Percentiles rank a stretch among this genome's conserved stretches.
Evolutionary conservation across 2,113 vertebrate species (phyloP).

Genomic region (Eudyptes chrysolophus): DNA sequence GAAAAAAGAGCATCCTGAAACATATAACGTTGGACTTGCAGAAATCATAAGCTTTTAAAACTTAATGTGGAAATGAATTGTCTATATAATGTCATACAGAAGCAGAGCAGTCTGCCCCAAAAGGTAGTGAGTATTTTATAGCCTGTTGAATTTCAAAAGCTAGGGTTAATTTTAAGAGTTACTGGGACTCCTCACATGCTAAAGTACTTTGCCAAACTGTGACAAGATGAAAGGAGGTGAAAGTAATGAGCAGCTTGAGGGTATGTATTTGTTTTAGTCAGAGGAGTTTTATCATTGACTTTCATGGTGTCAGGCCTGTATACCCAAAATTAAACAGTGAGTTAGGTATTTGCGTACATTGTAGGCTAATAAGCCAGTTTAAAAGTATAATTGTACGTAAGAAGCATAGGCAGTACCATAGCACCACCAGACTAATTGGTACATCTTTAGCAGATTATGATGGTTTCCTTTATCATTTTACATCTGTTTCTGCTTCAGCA

Average conservation of each 20-base stretch:
- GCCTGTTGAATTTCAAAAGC: constrained; percentile 23
- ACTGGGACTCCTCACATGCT: constrained; percentile 25
- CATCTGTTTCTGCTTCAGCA: constrained; percentile 30
- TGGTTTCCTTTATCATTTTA: constrained; percentile 18
- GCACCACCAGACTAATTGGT: not conserved
- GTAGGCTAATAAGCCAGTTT: not conserved
- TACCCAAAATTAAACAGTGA: not conserved
- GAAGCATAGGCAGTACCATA: not conserved
- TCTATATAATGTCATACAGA: not conserved
- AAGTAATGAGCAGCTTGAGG: constrained; percentile 54
- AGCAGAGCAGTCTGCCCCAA: not conserved
- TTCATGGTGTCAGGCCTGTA: not conserved
- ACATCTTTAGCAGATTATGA: not conserved
- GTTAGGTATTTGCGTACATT: not conserved
- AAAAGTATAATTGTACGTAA: not conserved
- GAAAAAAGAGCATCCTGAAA: not conserved
- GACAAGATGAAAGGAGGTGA: constrained; percentile 55
- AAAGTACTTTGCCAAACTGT: constrained; percentile 34
- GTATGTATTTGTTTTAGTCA: constrained; percentile 49
- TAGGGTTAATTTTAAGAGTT: constrained; percentile 41
- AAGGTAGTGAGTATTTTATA: constrained; percentile 9
- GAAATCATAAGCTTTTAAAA: not conserved
- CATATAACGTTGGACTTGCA: fast-evolving
- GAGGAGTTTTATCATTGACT: constrained; percentile 11
- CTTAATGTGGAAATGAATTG: not conserved